phyloP scores from a whole-genome alignment of 2,113 vertebrate species.

The Mionectes macconnelli region DNA sequence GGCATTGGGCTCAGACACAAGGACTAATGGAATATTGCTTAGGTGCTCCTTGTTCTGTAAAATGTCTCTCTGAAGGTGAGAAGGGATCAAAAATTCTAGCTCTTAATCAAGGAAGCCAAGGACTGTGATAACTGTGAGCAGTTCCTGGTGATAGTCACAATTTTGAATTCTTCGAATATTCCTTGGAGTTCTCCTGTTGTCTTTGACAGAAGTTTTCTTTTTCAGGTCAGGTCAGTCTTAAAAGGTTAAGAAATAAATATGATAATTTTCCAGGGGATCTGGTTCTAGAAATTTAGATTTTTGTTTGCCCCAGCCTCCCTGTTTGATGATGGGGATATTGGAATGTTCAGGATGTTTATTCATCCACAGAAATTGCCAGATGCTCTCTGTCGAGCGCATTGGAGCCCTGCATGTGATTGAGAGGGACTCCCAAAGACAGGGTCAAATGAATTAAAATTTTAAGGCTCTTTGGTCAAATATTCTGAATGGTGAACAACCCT shows the following conservation, averaged over 20 bases:
- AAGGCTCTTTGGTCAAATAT: neutral
- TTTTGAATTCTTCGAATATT: neutral
- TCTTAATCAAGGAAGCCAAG: neutral
- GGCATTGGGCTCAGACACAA: neutral
- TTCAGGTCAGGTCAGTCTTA: neutral
- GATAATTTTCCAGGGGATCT: neutral
- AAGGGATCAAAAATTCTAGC: neutral
- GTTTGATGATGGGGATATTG: neutral
- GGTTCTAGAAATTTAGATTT: neutral
- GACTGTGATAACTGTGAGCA: neutral
- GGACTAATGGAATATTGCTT: accelerated
- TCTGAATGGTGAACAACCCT: neutral
- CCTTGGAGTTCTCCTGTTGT: neutral
- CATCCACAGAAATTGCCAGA: neutral
- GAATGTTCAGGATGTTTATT: neutral
- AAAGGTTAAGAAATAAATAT: neutral
- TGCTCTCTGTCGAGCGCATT: neutral
- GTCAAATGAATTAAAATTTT: neutral
- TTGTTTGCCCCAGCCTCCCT: neutral
- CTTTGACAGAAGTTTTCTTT: neutral
- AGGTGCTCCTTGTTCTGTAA: neutral
- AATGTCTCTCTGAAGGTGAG: neutral
- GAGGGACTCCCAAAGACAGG: neutral
- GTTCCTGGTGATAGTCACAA: neutral
- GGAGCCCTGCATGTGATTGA: accelerated